Evolutionary conservation across 1,140 invertebrate genomes (phyloP), one percentile per base, ranked within the genome.

Genomic region (Notospermus geniculatus): DNA sequence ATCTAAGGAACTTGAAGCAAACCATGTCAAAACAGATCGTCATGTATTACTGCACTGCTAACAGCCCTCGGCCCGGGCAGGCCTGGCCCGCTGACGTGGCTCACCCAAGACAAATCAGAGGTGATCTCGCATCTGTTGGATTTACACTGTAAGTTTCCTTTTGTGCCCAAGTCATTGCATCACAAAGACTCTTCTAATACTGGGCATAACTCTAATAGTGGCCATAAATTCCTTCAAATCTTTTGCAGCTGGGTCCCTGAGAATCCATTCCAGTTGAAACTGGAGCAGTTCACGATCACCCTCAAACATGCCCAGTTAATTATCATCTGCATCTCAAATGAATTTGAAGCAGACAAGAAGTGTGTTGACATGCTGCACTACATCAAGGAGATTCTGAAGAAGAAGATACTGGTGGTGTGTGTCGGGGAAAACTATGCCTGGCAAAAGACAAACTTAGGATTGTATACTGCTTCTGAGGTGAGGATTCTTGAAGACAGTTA

Each of bases 391-490:
- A 70, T 53, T 13, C 60, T 80, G 57, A 63, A 65, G 23, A 80
- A 80, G 55, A 59, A 67, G 9, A 67, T 69, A 52, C 54, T 72
- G 54, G 59, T 76, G 28, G 69, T 73, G 7, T 69, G 71, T 2
- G 62, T 79, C 11, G 68, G 72, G 1, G 61, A 68, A 4, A 68
- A 64, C 50, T 53, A 65, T 30, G 69, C 63, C 0, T 80, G 76
- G 76, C 57, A 71, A 32, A 67, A 73, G 25, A 75, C 71, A 23
- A 66, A 76, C 45, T 39, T 80, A 0, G 78, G 78, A 4, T 71
- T 75, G 69, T 62, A 67, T 23, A 69, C 74, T 29, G 69, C 73
- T 7, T 65, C 65, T 59, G 69, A 78, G 45, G 71, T 67, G 65
- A 69, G 70, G 55, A 41, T 59, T 17, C 25, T 62, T 27, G 13